These are phyloP conservation scores for Anticlea derivata DNA, from an alignment of 2,888 invertebrate genomes.

Conservation along the genomic window DNA sequence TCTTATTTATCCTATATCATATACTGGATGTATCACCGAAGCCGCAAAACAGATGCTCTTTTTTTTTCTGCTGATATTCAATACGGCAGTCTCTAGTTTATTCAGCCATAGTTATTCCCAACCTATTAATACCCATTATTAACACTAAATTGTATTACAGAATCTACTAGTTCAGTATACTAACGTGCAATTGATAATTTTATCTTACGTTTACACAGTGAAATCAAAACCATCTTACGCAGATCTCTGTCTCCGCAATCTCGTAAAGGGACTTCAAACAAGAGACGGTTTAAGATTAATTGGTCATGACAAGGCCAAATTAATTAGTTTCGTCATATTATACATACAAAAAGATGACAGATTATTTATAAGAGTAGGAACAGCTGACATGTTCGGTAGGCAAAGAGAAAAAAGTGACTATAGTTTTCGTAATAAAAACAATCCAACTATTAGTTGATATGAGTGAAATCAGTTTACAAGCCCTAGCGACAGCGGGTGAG, in stretches of 20 bases:
- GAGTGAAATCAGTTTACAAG: conserved; percentile 50
- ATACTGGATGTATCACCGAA: no score
- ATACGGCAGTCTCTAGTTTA: no score
- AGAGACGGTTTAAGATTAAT: conserved; percentile 13
- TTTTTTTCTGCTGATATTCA: no score
- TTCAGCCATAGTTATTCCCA: no score
- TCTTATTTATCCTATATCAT: no score
- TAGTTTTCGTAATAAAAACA: conserved; percentile 7
- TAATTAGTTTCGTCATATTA: conserved; percentile 28
- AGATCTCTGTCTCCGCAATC: conserved; percentile 2
- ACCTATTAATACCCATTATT: no score
- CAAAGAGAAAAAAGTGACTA: not conserved
- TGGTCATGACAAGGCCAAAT: conserved; percentile 26
- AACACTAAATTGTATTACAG: not conserved
- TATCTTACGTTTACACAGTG: conserved; percentile 22
- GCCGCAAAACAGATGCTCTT: no score
- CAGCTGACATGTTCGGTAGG: conserved; percentile 18
- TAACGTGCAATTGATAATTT: conserved; percentile 21
- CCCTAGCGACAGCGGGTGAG: conserved; percentile 43
- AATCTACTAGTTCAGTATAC: not conserved
- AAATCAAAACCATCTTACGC: conserved; percentile 11
- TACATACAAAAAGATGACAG: conserved; percentile 14
- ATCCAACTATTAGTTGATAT: conserved; percentile 34
- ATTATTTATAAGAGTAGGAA: conserved; percentile 12
- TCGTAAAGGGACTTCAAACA: conserved; percentile 4